Percentiles rank a stretch among this genome's conserved stretches.
These are phyloP conservation scores for Psix sp. DNA, from an alignment of 1,140 invertebrate species.

Conservation along the genomic window DNA sequence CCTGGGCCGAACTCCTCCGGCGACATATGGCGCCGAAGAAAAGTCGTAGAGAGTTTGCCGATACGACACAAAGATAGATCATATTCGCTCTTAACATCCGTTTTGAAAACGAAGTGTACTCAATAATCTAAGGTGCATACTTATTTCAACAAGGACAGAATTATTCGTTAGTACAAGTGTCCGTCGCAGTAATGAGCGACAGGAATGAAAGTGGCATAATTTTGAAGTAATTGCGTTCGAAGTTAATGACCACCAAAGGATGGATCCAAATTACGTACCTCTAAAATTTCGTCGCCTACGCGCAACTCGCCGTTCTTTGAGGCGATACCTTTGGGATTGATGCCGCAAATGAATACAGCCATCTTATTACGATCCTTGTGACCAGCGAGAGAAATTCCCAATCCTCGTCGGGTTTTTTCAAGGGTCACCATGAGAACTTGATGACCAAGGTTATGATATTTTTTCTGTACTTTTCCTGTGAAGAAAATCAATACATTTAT, in stretches of 20 bases:
- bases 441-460: constrained; percentile 88
- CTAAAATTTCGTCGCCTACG: constrained; percentile 96
- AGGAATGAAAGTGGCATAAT: constrained; percentile 44
- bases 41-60: constrained; percentile 39
- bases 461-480: constrained; percentile 94
- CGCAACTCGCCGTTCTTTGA: constrained; percentile 85
- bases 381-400: constrained; percentile 95
- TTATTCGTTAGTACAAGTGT: constrained; percentile 25
- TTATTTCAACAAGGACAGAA: constrained; percentile 34
- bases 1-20: constrained; percentile 22
- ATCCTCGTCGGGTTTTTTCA: constrained; percentile 80
- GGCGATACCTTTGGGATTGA: constrained; percentile 92
- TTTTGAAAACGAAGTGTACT: constrained; percentile 26
- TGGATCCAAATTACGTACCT: constrained; percentile 79
- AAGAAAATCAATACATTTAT: not conserved
- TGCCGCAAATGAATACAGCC: constrained; percentile 96
- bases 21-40: constrained; percentile 41
- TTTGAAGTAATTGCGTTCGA: constrained; percentile 28
- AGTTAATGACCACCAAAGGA: constrained; percentile 2
- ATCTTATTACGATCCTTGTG: constrained; percentile 96
- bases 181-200: constrained; percentile 12
- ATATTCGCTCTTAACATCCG: constrained; percentile 32
- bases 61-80: constrained; percentile 28
- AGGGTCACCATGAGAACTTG: constrained; percentile 85
- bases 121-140: constrained; percentile 24